Base-by-base conservation (phyloP, 2,113 vertebrate genomes). In the Marcusenius ussheri region DNA sequence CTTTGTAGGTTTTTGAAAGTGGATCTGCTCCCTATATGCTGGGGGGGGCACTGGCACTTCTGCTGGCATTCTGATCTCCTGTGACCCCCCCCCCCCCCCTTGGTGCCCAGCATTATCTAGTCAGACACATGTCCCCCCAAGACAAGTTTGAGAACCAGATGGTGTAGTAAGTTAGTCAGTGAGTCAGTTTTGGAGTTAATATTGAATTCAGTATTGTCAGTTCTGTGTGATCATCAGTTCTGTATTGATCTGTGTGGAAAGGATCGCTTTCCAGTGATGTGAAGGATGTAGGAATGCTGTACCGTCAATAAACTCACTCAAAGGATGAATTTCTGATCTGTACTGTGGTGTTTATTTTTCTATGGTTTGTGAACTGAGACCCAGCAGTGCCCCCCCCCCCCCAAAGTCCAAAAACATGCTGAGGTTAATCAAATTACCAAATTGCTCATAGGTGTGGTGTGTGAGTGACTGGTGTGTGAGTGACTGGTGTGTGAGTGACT, bases 291-390 rank as follows among this genome's bases (percentile, higher is more conserved):
- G 95, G 93, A 94, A 95, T 96, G 95, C 92, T 95, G 93, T 96
- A 95, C 93, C 95, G 96, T 96, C 95, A 97, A 97, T 97, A 97
- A 97, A 97, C 95, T 97, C 96, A 97, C 96, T 95, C 62, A 66
- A 95, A 96, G 95, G 96, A 91, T 86, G 24, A 91, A 83, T 51
- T 21, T 2, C 70, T 53, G 45, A 13, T 3, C 50, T 7, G 13
- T 90, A 24, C 83, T 89, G 15, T 70, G 51, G 15, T 90, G 66
- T 39, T 85, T 56, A n/a, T 84, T 56, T 42, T 17, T 31, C 62
- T 31, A 4, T 27, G 62, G 62, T 13, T 4, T 70, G 10, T 70
- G 10, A n/a, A 24, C 21, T 7, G 56, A 9, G 56, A 7, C 56
- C 56, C 21, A 9, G 56, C 7, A 24, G 56, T 58, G 56, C 19